Evolutionary conservation across 64 coral and sea anemone species (phyloP).

Genomic region (Pocillopora damicornis): DNA sequence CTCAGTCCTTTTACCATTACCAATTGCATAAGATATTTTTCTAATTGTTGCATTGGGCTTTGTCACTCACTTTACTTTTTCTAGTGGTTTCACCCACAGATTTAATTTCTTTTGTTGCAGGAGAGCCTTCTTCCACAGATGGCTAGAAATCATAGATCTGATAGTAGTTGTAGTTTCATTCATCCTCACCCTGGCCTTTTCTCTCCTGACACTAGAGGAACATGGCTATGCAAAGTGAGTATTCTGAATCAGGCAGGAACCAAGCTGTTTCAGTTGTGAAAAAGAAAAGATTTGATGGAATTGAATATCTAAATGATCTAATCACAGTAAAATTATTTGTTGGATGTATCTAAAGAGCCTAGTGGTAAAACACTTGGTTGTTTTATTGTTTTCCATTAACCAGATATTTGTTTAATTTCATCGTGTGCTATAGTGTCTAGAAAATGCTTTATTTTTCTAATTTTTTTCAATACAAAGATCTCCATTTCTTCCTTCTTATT

Average conservation of each 20-base stretch:
- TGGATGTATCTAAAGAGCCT: no score
- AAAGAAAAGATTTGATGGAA: background rate
- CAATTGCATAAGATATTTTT: background rate
- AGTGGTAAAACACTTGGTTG: no score
- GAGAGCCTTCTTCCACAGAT: constrained; percentile 77
- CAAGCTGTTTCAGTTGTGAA: background rate
- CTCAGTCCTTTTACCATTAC: no score
- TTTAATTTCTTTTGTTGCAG: constrained; percentile 25
- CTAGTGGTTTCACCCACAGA: background rate
- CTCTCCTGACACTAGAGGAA: constrained; percentile 53
- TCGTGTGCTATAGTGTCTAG: no score
- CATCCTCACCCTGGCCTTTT: constrained; percentile 65
- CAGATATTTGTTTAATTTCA: no score
- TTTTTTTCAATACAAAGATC: no score
- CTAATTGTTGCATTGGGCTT: background rate
- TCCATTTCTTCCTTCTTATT: no score
- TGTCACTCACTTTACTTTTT: background rate
- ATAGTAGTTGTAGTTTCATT: constrained; percentile 78
- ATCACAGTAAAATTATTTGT: no score
- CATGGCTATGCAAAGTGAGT: constrained; percentile 93
- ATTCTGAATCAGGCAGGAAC: background rate
- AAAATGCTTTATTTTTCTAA: no score
- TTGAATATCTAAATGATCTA: no score
- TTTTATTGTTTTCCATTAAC: no score
- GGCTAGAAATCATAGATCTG: constrained; percentile 91